Base-by-base conservation (phyloP, 2,797 vertebrate genomes). In the Xiphorhynchus erythropygius region DNA sequence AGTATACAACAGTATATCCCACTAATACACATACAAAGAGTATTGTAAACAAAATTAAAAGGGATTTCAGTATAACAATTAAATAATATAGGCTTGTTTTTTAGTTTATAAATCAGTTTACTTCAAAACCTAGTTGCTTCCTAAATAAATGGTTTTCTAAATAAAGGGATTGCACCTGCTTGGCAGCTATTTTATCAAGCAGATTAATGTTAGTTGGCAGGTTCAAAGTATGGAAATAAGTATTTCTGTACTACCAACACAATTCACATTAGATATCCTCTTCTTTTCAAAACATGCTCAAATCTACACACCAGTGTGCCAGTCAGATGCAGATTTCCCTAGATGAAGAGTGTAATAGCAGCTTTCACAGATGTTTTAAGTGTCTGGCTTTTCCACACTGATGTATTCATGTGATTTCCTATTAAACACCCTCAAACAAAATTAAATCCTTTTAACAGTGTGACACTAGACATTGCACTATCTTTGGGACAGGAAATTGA, bases 401-500 rank as follows among this genome's bases (percentile, higher is more conserved):
- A 47, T 39, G 30, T 59, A 84, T 91, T 89, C n/a, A 94, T 35
- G 46, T 24, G 46, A 84, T 74, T 90, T 64, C 73, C 71, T 83
- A 78, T 28, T 63, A 69, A 81, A 76, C 39, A 82, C 13, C 37
- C 52, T 32, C 80, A 84, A 94, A 59, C 50, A 92, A 74, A 70
- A 67, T 3, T 1, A 90, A 60, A 35, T 41, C 63, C 49, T 69
- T 85, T 28, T 30, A 62, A 59, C 32, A 76, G 63, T 25, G 44
- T 82, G 95, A 85, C 89, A 64, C 44, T 69, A 89, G 46, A 77
- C 59, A 84, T 15, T 37, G 46, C 49, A 65, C 63, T 46, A 71
- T 70, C 70, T 84, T 81, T 74, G 55, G 37, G 32, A 84, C 73
- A 94, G 91, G 91, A 96, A 96, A 93, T 42, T 47, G 56, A 76